phyloP scores from a whole-genome alignment of 2,888 invertebrate species.

The Eupelmus urozonus region DNA sequence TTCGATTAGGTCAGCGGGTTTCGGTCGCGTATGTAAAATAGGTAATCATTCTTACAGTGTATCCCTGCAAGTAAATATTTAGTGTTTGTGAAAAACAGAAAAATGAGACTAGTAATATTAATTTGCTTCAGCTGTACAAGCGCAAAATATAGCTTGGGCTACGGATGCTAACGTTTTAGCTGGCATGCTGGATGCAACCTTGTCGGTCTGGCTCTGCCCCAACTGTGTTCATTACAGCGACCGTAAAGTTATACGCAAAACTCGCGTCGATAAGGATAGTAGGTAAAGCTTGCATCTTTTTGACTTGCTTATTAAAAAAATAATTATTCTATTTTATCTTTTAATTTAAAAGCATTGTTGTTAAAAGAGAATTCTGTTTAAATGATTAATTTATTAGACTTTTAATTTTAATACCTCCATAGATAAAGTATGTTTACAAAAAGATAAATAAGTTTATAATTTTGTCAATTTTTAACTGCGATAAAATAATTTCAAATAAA shows the following conservation, averaged over 20 bases:
- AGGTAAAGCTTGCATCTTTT: conserved; percentile 68
- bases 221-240: conserved; percentile 77
- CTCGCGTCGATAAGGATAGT: conserved; percentile 76
- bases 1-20: conserved; percentile 81
- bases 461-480: conserved; percentile 7
- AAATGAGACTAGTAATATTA: neutral
- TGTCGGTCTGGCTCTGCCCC: conserved; percentile 89
- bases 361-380: no score
- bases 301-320: neutral
- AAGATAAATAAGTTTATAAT: no score
- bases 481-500: no score
- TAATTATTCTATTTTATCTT: neutral
- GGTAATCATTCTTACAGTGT: conserved; percentile 68
- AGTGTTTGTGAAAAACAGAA: neutral
- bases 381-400: no score
- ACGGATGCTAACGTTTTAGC: conserved; percentile 88
- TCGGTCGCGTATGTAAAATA: conserved; percentile 74
- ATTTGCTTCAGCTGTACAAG: conserved; percentile 80
- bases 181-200: conserved; percentile 87
- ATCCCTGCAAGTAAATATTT: no score
- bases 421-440: no score
- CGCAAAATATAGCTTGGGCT: conserved; percentile 84
- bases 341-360: neutral
- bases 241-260: conserved; percentile 83
- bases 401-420: no score